Evolutionary conservation across 2,888 invertebrate genomes (phyloP), one percentile per base, ranked within the genome.

Genomic region (Schizaphis graminum): DNA sequence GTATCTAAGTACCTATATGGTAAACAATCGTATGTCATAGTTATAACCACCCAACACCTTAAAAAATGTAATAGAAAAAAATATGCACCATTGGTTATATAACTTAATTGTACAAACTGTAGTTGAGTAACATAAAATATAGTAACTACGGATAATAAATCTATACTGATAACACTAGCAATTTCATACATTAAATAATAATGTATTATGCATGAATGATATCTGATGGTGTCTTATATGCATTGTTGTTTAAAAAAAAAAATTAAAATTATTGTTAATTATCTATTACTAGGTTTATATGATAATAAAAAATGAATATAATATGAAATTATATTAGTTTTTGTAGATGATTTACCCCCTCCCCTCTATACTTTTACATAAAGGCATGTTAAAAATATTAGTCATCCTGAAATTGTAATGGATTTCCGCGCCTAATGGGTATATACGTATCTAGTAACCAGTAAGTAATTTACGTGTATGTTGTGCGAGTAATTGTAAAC

Each of bases 401-500:
- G 77, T 35, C 21, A 7, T 21, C 35, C n/a, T 28, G 35, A 77
- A 21, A 35, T 77, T 35, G 21, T 35, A 77, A 77, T 77, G 77
- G 35, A 77, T 77, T 77, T 77, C 77, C 35, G 8, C 35, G 8
- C 35, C 35, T 24, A 67, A 67, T 67, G n/a, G n/a, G 16, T 67
- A 10, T 26, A 8, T n/a, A 77, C 16, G 35, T 77, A 13, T 67
- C 16, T 35, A 35, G 67, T 77, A 35, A 35, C n/a, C 13, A n/a
- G 16, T 35, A 67, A 67, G 67, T 77, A 35, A 77, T 77, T 16
- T 53, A 77, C 21, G 77, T 8, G 21, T 35, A 21, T 21, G 35
- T 77, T 35, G 77, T 77, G 77, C 35, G 35, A 77, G 77, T 77
- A 77, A 77, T 77, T 77, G 77, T 77, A 77, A 35, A 77, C 77